These are phyloP conservation scores for Melitaea cinxia DNA, from an alignment of 1,140 invertebrate genomes.

Conservation along the genomic window DNA sequence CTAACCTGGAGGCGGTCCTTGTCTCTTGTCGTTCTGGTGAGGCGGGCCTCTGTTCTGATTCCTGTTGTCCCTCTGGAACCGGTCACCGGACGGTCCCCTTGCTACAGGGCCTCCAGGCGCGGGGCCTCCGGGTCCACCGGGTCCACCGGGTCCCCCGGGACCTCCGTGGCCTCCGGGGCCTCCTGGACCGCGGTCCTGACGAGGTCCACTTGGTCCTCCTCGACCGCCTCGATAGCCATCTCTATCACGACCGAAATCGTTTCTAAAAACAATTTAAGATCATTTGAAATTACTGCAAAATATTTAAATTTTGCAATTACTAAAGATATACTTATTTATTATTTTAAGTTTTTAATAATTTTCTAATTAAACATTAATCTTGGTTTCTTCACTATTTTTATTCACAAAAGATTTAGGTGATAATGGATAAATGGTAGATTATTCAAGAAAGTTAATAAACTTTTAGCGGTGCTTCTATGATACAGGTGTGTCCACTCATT, in stretches of 20 bases:
- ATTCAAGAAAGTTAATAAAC: too few relatives aligned
- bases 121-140: constrained; percentile 18
- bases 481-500: too few relatives aligned
- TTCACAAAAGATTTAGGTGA: too few relatives aligned
- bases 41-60: constrained; percentile 32
- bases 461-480: too few relatives aligned
- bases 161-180: constrained; percentile 37
- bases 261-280: constrained; percentile 12
- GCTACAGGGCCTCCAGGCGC: constrained; percentile 29
- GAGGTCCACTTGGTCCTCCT: constrained; percentile 29
- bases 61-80: constrained; percentile 27
- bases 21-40: constrained; percentile 35
- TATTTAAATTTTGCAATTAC: background rate
- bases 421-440: too few relatives aligned
- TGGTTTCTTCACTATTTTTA: too few relatives aligned
- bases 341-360: too few relatives aligned
- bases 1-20: constrained; percentile 14
- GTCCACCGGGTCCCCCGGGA: constrained; percentile 15
- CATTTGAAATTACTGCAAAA: background rate
- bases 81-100: constrained; percentile 1
- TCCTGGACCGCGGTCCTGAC: constrained; percentile 31
- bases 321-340: background rate
- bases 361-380: too few relatives aligned
- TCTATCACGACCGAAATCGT: constrained; percentile 46
- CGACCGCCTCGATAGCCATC: constrained; percentile 43